Percentiles rank a stretch among this genome's conserved stretches.
Evolutionary conservation across 2,888 invertebrate genomes (phyloP).

Genomic region (Ormyrus pomaceus): DNA sequence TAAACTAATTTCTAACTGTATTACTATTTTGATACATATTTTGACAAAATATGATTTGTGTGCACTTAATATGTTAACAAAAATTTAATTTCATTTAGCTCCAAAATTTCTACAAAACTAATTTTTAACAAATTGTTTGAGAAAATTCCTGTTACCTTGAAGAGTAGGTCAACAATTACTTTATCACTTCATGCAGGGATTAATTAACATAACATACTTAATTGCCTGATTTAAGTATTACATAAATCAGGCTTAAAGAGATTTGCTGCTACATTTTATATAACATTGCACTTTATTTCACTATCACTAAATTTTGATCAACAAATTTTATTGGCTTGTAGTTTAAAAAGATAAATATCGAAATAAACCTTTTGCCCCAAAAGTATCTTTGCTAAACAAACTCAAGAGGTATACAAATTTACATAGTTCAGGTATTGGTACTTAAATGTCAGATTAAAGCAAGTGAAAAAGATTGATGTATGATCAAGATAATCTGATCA

Average conservation of each 20-base stretch:
- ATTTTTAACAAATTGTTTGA: background rate
- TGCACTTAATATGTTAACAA: too few relatives aligned
- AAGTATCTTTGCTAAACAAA: background rate
- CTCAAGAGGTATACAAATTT: background rate
- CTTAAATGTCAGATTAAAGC: constrained; percentile 11
- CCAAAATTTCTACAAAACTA: background rate
- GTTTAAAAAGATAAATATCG: background rate
- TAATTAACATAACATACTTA: constrained; percentile 46
- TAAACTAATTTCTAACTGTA: background rate
- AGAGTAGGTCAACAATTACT: constrained; percentile 44
- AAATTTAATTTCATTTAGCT: too few relatives aligned
- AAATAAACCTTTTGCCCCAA: too few relatives aligned
- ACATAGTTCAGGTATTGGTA: background rate
- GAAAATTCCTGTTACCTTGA: constrained; percentile 5
- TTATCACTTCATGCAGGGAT: constrained; percentile 17
- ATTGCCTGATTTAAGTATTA: constrained; percentile 40
- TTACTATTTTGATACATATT: too few relatives aligned
- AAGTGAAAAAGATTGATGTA: constrained; percentile 8
- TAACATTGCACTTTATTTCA: constrained; percentile 15
- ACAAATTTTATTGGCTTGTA: background rate
- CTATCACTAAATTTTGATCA: background rate
- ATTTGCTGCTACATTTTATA: constrained; percentile 22
- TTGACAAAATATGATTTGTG: background rate
- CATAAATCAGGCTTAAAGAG: constrained; percentile 13
- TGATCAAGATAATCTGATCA: constrained; percentile 23